A percentile compares a stretch with the other conserved stretches of the same genome.
Evolutionary conservation across 2,888 invertebrate species (phyloP).

Genomic region (Trimorus sp.): DNA sequence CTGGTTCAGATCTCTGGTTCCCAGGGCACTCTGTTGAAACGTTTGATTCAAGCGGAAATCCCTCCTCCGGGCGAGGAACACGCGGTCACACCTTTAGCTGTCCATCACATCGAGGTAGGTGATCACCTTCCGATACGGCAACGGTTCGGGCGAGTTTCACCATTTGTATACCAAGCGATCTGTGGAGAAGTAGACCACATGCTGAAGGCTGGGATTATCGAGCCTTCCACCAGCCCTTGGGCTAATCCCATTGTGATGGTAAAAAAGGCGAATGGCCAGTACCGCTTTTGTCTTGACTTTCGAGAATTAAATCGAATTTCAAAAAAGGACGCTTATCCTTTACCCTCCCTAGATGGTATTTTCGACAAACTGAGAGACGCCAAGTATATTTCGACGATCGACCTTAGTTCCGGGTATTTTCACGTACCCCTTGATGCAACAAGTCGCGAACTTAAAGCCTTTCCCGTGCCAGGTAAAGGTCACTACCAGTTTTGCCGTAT

Average conservation of each 20-base stretch:
- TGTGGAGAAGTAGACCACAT: neutral
- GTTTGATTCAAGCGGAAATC: neutral
- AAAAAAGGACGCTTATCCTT: neutral
- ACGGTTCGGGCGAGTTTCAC: neutral
- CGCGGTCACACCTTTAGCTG: neutral
- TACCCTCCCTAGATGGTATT: neutral
- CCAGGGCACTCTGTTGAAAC: neutral
- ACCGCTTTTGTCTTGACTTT: slow-evolving; percentile 11
- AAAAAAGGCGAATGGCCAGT: neutral
- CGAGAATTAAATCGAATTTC: neutral
- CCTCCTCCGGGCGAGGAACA: neutral
- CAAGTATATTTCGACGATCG: slow-evolving; percentile 1
- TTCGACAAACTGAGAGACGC: slow-evolving; percentile 1
- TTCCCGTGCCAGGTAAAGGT: slow-evolving; percentile 4
- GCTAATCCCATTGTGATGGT: neutral
- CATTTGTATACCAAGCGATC: neutral
- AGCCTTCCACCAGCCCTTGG: slow-evolving; percentile 8
- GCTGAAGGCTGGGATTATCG: neutral
- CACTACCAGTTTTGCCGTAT: neutral
- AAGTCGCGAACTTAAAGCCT: neutral
- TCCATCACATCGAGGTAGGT: neutral
- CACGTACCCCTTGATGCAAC: neutral
- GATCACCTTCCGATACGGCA: slow-evolving; percentile 2
- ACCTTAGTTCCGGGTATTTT: neutral
- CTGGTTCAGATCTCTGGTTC: neutral